Evolutionary conservation across 2,888 invertebrate genomes (phyloP), one percentile per base, ranked within the genome.

Genomic region (Tillus elongatus): DNA sequence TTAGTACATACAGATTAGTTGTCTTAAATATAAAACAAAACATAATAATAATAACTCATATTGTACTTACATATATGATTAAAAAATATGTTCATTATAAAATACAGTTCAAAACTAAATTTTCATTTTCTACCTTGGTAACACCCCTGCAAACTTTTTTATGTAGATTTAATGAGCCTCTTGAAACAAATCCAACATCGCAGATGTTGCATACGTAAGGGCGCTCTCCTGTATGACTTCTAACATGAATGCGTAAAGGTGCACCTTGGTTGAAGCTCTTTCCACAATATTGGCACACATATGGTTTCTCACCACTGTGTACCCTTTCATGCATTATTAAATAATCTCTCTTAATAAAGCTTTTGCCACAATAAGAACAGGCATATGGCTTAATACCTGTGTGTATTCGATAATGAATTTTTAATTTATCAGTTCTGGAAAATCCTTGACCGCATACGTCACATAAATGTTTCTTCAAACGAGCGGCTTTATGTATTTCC

Each of bases 241-340:
- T 44, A 15, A 58, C 54, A 37, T 63, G 63, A 13, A 58, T 56
- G 31, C 54, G 50, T 13, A 58, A 41, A 1, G 57, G 57, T 9
- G 54, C 51, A 1, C 52, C 51, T 30, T 60, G 57, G 29, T 56
- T 57, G 40, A 65, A 63, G 26, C 56, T 49, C 37, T 62, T 61
- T 2, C 59, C 60, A 35, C 64, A 65, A 36, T 58, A 54, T 30
- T 56, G 51, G 39, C 66, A 66, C 3, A 53, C 49, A 37, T 60
- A 60, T 3, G 61, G 61, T 38, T 61, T 61, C 35, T 61, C 63
- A 4, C 59, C 61, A 2, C 58, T 64, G 41, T 66, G 66, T 10
- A 59, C 55, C 13, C 62, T 50, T 37, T 61, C 59, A 36, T 63
- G 63, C 52, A 58, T 56, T 2, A 54, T 51, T 31, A 63, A 47